A percentile compares a stretch with the other conserved stretches of the same genome.
Conservation (phyloP, 2,797 vertebrate genomes). For the Lophotriccus pileatus region DNA sequence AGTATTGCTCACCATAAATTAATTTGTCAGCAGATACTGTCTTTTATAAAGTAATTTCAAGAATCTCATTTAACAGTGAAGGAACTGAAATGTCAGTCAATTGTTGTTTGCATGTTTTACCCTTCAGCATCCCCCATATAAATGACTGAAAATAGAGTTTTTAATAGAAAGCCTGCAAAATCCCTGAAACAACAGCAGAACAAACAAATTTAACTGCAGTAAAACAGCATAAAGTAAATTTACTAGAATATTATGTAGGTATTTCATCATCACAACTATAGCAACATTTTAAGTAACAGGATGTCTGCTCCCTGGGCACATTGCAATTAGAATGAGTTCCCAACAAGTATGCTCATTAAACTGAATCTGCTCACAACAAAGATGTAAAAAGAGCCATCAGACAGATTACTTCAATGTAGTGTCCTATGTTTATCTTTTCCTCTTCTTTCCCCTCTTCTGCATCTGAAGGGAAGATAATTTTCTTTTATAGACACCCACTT, state of each 20-base stretch:
- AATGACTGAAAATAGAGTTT: background rate
- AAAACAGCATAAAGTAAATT: background rate
- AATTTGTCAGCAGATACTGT: background rate
- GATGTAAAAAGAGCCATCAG: background rate
- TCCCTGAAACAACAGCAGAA: background rate
- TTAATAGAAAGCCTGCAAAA: background rate
- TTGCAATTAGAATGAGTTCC: constrained; percentile 28
- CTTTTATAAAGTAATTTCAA: background rate
- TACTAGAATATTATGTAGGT: background rate
- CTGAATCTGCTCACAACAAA: background rate
- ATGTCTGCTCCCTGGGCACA: background rate
- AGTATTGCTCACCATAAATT: background rate
- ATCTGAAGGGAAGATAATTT: background rate
- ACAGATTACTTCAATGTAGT: background rate
- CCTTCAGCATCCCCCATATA: background rate
- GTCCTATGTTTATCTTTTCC: background rate
- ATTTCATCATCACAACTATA: constrained; percentile 19
- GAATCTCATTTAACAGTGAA: background rate
- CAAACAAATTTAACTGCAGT: background rate
- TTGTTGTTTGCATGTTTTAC: background rate
- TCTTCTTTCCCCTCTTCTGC: background rate
- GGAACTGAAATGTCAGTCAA: background rate
- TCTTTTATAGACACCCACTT: background rate
- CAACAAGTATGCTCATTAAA: constrained; percentile 31
- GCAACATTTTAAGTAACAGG: background rate